Conservation (phyloP, 2,113 vertebrate species). For the Cephalopterus ornatus region DNA sequence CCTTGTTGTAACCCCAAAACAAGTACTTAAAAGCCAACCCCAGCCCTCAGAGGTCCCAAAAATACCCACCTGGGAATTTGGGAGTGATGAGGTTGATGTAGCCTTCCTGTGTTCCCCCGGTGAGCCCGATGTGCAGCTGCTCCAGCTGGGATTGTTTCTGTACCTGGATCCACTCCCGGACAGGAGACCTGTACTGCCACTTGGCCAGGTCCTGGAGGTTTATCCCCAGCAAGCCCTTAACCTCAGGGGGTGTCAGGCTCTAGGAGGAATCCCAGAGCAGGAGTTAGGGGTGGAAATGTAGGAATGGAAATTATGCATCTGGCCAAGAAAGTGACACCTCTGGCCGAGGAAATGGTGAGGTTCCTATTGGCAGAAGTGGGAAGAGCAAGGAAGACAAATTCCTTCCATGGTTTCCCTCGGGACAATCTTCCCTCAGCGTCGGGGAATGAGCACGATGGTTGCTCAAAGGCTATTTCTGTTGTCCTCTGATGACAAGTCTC, state of each 20-base stretch:
- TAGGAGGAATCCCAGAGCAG: background rate
- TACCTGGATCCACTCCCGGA: conserved; percentile 35
- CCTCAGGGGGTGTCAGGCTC: conserved; percentile 44
- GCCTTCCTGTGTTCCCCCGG: conserved; percentile 54
- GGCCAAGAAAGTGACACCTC: background rate
- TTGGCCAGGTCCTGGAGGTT: background rate
- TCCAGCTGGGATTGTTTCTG: conserved; percentile 64
- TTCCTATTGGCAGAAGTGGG: background rate
- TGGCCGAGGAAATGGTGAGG: background rate
- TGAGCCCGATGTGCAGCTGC: conserved; percentile 20
- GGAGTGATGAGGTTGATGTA: conserved; percentile 33
- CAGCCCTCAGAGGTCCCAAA: background rate
- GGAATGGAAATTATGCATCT: background rate
- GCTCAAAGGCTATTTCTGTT: background rate
- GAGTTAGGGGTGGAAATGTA: background rate
- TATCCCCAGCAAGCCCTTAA: conserved; percentile 58
- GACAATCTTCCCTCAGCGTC: background rate
- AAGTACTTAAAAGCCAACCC: background rate
- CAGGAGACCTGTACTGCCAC: background rate
- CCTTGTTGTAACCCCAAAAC: background rate
- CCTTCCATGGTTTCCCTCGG: background rate
- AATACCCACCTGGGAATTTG: background rate
- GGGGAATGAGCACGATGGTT: background rate
- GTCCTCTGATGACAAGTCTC: background rate
- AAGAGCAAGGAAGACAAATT: background rate